Conservation (phyloP, 2,888 invertebrate genomes). For the Drosophila helvetica region DNA sequence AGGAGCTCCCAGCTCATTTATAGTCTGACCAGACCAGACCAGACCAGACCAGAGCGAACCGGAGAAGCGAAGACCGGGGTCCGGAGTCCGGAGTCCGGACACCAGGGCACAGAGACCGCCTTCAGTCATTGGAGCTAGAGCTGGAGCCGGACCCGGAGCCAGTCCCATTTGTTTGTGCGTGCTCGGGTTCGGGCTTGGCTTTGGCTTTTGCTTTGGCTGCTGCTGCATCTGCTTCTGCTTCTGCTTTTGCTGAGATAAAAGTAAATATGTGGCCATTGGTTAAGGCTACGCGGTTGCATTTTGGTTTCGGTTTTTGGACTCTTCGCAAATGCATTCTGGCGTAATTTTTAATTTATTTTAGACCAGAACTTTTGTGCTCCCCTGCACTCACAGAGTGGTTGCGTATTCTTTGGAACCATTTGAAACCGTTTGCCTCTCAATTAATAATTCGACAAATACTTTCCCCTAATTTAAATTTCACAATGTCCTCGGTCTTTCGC, state of each 20-base stretch:
- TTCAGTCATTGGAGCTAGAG: background rate
- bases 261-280: conserved; percentile 77
- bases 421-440: conserved; percentile 48
- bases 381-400: conserved; percentile 6
- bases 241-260: conserved; percentile 73
- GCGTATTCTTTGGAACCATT: too few species aligned
- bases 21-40: conserved; percentile 47
- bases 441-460: conserved; percentile 27
- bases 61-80: conserved; percentile 10
- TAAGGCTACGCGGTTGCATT: conserved; percentile 61
- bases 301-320: conserved; percentile 35
- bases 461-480: conserved; percentile 4
- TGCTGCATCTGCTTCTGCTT: conserved; percentile 57
- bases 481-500: background rate
- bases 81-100: background rate
- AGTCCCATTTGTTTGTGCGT: conserved; percentile 71
- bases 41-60: conserved; percentile 3
- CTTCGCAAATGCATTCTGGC: conserved; percentile 53
- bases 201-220: conserved; percentile 66
- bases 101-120: conserved; percentile 9
- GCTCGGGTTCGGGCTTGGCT: conserved; percentile 57
- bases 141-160: background rate
- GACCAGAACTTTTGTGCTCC: conserved; percentile 8
- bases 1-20: conserved; percentile 57
- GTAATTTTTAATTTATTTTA: conserved; percentile 70